Base-by-base conservation (phyloP, 2,113 vertebrate genomes). In the Nymphicus hollandicus region DNA sequence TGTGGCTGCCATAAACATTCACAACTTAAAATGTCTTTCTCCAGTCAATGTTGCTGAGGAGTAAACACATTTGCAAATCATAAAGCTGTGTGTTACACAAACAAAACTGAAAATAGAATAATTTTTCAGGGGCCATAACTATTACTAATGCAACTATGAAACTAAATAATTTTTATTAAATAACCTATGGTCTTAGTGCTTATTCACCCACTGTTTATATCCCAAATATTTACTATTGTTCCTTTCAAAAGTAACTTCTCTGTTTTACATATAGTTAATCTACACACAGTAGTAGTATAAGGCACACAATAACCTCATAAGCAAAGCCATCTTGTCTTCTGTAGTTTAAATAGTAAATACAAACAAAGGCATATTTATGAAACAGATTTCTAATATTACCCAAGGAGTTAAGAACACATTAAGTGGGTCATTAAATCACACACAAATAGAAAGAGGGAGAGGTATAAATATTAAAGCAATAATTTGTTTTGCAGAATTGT, bases 341-440 rank as follows among this genome's bases (percentile, higher is more conserved):
- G 61, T 49, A 91, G 27, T 85, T 96, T 89, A 93, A 97, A 91
- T 61, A 86, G 16, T 47, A 80, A 79, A 33, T 79, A 78, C 44
- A 74, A 97, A 91, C 14, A 64, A 63, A 89, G 7, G 4, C 24
- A 81, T 80, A 81, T 46, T 92, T 95, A 71, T 80, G n/a, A 90
- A 96, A 94, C 23, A 93, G 23, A 90, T 92, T 95, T 97, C 25
- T 90, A 95, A 17, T 89, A 95, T 88, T 85, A 93, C n/a, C 35
- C 74, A 71, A 92, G 85, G 84, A 94, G 91, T 94, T 92, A 94
- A 11, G 53, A 94, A 78, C 47, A 65, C 81, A 29, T 86, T 93
- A 95, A 96, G 89, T 78, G 56, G 56, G 24, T 93, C 53, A 89
- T 96, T 97, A 97, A 96, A 94, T 91, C 77, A 89, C 47, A 88